Base-by-base conservation (phyloP, 1,140 invertebrate genomes). In the Reticulitermes speratus region DNA sequence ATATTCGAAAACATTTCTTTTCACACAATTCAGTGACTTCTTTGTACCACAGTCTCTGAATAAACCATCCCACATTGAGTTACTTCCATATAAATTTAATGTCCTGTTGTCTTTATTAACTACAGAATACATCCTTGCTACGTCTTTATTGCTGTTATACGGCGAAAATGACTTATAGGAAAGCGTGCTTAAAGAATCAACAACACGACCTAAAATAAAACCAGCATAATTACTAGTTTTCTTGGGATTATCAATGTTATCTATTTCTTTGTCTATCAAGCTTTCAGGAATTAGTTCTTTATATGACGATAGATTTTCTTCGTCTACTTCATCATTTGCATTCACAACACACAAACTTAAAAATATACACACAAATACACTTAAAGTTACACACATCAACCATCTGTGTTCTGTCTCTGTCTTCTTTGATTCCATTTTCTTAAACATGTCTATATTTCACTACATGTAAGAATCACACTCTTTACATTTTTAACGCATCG, bases 1-100 rank as follows among this genome's bases (percentile, higher is more conserved):
- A 69, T 86, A 86, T 32, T 30, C 32, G 25, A 86, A 86, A 3
- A 86, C 86, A 48, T 84, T 84, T 30, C 59, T 69, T n/a, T 84
- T 82, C 2, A 86, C 86, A 44, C 86, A 86, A 21, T 48, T 32
- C 2, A 86, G 21, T 21, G n/a, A 16, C 14, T 52, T 38, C 21
- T 23, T 84, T 44, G 19, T n/a, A 7, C 65, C 84, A 19, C 87
- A 81, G 14, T 55, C 82, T 38, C 25, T 38, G 14, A 86, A 84
- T 85, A 85, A 44, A 30, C 86, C 48, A 3, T 65, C 52, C 86
- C 87, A 82, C 87, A 84, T 7, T 12, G n/a, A 19, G 44, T 84
- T 84, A 38, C 81, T 65, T 32, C 65, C 82, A 30, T 44, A 52
- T 48, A 32, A 11, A 25, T 30, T 75, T 8, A 75, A 75, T 75